Conservation (phyloP, 2,888 invertebrate species). For the Reticulitermes lucifugus region DNA sequence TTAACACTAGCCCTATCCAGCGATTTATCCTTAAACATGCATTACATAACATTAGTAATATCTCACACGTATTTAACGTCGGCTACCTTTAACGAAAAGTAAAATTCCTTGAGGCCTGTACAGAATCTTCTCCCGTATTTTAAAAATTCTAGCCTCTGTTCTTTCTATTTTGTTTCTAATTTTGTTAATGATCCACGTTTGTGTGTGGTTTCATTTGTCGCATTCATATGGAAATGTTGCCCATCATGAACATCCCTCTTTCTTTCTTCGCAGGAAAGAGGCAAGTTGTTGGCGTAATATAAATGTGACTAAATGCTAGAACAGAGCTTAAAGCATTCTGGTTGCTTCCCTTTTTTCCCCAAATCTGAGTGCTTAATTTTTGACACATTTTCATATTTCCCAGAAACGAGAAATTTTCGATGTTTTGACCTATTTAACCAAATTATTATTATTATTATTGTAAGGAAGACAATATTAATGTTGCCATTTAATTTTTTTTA, state of each 20-base stretch:
- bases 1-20: no score
- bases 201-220: neutral
- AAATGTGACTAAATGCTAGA: neutral
- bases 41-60: no score
- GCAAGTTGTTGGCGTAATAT: neutral
- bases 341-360: slow-evolving; percentile 1
- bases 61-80: no score
- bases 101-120: no score
- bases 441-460: neutral
- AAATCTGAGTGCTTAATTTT: neutral
- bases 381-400: neutral
- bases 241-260: neutral
- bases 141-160: no score
- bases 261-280: neutral
- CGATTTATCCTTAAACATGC: no score
- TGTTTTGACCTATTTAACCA: neutral
- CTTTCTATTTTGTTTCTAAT: neutral
- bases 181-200: neutral
- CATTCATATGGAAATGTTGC: neutral
- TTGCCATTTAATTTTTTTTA: no score
- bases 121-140: no score
- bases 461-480: no score
- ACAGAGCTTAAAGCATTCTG: neutral
- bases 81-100: no score
- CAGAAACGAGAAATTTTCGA: neutral